Evolutionary conservation across 2,888 invertebrate genomes (phyloP).

Genomic region (Brassicogethes aeneus): DNA sequence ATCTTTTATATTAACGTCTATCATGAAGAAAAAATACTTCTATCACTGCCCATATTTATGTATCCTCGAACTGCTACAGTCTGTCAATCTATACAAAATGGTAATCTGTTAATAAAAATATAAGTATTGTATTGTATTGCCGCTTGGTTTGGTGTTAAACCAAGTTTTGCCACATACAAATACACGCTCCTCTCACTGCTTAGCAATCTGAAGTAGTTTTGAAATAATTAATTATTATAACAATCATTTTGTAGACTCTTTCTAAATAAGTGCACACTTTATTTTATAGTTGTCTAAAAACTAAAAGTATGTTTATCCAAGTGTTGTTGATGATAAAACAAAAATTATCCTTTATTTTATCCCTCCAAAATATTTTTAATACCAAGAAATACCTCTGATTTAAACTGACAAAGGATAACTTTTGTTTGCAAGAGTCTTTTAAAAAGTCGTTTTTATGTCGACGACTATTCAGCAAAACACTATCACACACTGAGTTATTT

Average conservation of each 20-base stretch:
- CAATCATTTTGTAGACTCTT: conserved; percentile 11
- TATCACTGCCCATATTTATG: neutral
- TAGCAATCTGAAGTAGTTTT: conserved; percentile 14
- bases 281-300: conserved; percentile 5
- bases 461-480: conserved; percentile 27
- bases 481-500: conserved; percentile 39
- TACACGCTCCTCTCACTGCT: conserved; percentile 29
- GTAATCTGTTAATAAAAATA: neutral
- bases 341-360: no score
- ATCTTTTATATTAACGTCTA: no score
- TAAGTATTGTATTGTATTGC: neutral
- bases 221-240: neutral
- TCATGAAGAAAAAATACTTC: no score
- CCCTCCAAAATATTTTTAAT: conserved; percentile 4
- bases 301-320: no score
- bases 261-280: conserved; percentile 10
- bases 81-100: neutral
- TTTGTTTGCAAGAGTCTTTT: no score
- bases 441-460: conserved; percentile 17
- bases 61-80: no score
- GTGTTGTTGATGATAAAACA: no score
- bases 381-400: no score
- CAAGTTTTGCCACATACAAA: conserved; percentile 13
- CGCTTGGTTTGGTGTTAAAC: no score
- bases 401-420: conserved; percentile 3